Evolutionary conservation across 2,113 vertebrate genomes (phyloP).

Genomic region (Theristicus caerulescens): DNA sequence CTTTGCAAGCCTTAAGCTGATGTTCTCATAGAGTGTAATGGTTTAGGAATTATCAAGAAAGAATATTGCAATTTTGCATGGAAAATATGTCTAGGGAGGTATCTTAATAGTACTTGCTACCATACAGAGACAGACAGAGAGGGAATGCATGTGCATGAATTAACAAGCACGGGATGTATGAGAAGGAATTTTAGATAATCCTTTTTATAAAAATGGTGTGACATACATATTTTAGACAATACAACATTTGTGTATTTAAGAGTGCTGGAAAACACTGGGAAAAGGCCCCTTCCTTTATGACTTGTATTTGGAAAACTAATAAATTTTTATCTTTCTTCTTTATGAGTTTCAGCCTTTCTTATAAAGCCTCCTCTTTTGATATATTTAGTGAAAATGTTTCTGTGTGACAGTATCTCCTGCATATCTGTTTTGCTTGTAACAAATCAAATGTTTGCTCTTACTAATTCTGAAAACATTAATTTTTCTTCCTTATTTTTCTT

Average conservation of each 20-base stretch:
- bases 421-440: neutral
- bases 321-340: neutral
- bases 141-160: neutral
- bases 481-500: neutral
- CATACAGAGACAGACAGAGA: neutral
- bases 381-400: neutral
- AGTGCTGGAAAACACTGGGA: neutral
- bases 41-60: neutral
- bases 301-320: neutral
- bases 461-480: neutral
- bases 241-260: neutral
- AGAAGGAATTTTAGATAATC: neutral
- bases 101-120: neutral
- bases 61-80: neutral
- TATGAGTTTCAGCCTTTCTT: neutral
- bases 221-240: neutral
- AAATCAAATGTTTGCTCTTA: neutral
- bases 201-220: neutral
- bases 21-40: neutral
- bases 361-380: neutral
- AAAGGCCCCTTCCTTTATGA: neutral
- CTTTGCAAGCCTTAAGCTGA: neutral
- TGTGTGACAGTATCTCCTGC: neutral
- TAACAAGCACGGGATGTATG: neutral
- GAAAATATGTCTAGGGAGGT: neutral